Evolutionary conservation across 53 echinoderm and acorn worm genomes (phyloP), one percentile per base, ranked within the genome.

Genomic region (Glandiceps talaboti): DNA sequence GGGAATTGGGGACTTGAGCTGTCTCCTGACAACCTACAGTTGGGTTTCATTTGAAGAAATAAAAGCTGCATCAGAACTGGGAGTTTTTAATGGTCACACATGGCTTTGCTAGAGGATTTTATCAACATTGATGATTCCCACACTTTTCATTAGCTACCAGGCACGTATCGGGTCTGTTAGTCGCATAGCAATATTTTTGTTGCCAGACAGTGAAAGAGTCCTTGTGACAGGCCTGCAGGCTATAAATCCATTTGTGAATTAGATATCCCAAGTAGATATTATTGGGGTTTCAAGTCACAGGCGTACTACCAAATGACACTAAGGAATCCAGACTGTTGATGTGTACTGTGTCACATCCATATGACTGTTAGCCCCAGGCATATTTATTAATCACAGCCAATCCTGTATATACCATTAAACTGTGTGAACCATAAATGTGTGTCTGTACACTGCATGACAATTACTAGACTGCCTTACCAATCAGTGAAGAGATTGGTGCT

Each of bases 1-100:
- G 64, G 64, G 64, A 45, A 45, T 45, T 45, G 64, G 64, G 64
- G 64, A 45, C 64, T 45, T 45, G 64, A 45, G 64, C 64, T 45
- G 64, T 45, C 64, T 45, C 64, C 64, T 45, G 64, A 45, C 64
- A 45, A 45, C 64, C 64, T 45, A 45, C 64, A 45, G 64, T 45
- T 45, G 64, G 64, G 64, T 45, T 45, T 45, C 64, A 45, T 45
- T 45, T 45, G 6, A 45, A 45, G 64, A 45, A 45, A 45, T 12
- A 12, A 45, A 45, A 45, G 20, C 6, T 20, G 6, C 6, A 6
- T 45, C 20, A 6, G 20, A 20, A 45, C 6, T 20, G 20, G 64
- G 64, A 20, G 20, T 6, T 45, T 45, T 45, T 45, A 45, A 45
- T 45, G 64, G 64, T 45, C 64, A 45, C 64, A 45, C 64, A 45